Percentiles rank a stretch among this genome's conserved stretches.
phyloP scores from a whole-genome alignment of 2,888 invertebrate genomes.

The Stenodema calcarata region DNA sequence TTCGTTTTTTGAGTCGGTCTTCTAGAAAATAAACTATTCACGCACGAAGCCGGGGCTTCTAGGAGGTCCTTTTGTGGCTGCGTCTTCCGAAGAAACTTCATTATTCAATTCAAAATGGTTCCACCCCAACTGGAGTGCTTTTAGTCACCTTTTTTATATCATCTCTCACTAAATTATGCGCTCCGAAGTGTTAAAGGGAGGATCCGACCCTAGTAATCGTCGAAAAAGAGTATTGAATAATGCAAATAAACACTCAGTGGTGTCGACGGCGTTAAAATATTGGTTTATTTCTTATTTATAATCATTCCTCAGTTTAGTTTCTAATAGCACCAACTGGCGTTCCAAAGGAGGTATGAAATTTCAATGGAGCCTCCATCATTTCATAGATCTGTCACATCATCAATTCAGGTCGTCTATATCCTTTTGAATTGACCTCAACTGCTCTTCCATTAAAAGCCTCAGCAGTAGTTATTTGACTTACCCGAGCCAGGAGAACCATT shows the following conservation, averaged over 20 bases:
- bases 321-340: not conserved
- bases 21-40: not conserved
- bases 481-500: too few relatives aligned
- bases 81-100: slow-evolving; percentile 1
- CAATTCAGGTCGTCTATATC: too few relatives aligned
- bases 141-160: not conserved
- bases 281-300: not conserved
- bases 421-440: too few relatives aligned
- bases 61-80: not conserved
- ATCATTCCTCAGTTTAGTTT: not conserved
- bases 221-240: not conserved
- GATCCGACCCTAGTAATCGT: not conserved
- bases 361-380: not conserved
- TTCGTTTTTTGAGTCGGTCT: not conserved
- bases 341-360: not conserved
- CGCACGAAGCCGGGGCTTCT: not conserved
- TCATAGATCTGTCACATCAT: too few relatives aligned
- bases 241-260: not conserved
- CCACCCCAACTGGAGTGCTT: not conserved
- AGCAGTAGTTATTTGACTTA: too few relatives aligned
- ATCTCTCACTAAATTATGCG: not conserved
- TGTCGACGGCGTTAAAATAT: not conserved
- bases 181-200: not conserved
- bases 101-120: slow-evolving; percentile 3
- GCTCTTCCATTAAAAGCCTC: too few relatives aligned